Conservation (phyloP, 2,113 vertebrate genomes). For the Eretmochelys imbricata region DNA sequence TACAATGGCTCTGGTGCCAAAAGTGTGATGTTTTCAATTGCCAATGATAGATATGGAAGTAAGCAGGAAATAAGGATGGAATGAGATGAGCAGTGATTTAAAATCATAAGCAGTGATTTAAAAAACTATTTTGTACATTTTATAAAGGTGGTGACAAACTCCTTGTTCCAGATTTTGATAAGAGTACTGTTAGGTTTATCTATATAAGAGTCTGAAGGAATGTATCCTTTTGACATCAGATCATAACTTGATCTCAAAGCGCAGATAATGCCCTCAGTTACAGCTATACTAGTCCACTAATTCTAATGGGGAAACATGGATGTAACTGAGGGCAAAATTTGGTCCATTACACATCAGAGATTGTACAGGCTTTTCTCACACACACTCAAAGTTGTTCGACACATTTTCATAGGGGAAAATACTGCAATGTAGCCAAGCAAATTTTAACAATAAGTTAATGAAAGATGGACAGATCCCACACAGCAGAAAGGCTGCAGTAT, state of each 20-base stretch:
- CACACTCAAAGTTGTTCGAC: not conserved
- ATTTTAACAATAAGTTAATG: not conserved
- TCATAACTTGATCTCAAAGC: not conserved
- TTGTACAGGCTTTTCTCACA: not conserved
- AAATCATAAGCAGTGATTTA: conserved; percentile 19
- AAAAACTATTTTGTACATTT: not conserved
- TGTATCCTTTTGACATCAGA: not conserved
- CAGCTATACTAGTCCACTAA: not conserved
- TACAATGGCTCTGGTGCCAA: not conserved
- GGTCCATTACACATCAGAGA: not conserved
- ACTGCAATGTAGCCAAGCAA: not conserved
- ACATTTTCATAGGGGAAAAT: not conserved
- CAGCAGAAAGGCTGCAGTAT: not conserved
- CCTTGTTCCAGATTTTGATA: not conserved
- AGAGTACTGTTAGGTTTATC: not conserved
- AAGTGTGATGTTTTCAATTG: conserved; percentile 26
- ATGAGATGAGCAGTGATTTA: conserved; percentile 10
- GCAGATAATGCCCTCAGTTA: not conserved
- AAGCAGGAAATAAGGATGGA: conserved; percentile 49
- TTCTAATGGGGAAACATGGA: not conserved
- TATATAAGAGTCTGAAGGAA: not conserved
- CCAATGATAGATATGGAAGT: not conserved
- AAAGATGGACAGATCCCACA: not conserved
- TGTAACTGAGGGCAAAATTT: not conserved
- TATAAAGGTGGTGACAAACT: not conserved